A percentile compares a stretch with the other conserved stretches of the same genome.
phyloP scores from a whole-genome alignment of 2,797 vertebrate species.

The Lophius americanus region DNA sequence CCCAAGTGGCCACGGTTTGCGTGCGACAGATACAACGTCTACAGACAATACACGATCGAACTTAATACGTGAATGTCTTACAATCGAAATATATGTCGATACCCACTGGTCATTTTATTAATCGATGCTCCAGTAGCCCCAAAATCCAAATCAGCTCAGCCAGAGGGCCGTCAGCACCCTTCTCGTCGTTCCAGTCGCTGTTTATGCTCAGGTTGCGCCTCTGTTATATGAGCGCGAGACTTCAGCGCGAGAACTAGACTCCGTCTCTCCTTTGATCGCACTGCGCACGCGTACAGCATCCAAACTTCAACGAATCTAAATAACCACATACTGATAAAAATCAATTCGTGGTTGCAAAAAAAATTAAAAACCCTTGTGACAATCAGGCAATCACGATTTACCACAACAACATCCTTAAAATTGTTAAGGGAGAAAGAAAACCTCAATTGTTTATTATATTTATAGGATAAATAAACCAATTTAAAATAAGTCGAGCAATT shows the following conservation, averaged over 20 bases:
- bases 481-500: too few relatives aligned
- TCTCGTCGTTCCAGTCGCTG: conserved; percentile 52
- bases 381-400: too few relatives aligned
- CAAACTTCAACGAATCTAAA: not conserved
- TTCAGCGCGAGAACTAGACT: conserved; percentile 49
- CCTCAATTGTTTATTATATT: too few relatives aligned
- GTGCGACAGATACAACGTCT: not conserved
- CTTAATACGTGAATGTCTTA: conserved; percentile 42
- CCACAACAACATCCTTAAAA: too few relatives aligned
- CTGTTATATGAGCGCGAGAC: conserved; percentile 46
- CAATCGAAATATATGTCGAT: conserved; percentile 52
- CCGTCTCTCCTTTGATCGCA: not conserved
- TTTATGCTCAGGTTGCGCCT: conserved; percentile 29
- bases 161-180: conserved; percentile 67
- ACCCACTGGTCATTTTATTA: conserved; percentile 82
- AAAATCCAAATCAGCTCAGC: conserved; percentile 67
- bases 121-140: conserved; percentile 41
- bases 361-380: too few relatives aligned
- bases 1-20: conserved; percentile 17
- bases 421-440: too few relatives aligned
- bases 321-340: not conserved
- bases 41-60: conserved; percentile 25
- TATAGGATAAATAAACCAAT: too few relatives aligned
- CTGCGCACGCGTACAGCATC: conserved; percentile 42
- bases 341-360: too few relatives aligned